These are phyloP conservation scores for Ciconia stormi DNA, from an alignment of 2,113 vertebrate genomes.

Conservation along the genomic window DNA sequence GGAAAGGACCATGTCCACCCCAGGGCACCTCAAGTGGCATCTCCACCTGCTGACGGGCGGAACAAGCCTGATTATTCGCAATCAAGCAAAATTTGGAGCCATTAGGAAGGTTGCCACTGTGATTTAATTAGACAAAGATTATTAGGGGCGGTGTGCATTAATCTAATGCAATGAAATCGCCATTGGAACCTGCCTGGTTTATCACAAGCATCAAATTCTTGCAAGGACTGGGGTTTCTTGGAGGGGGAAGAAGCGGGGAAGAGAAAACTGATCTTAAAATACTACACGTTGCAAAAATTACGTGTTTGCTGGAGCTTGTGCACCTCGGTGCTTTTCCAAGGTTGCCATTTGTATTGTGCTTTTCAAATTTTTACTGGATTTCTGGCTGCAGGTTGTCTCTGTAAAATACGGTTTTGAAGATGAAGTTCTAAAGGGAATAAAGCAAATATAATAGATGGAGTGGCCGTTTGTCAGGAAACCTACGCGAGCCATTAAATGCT, in stretches of 20 bases:
- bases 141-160: conserved; percentile 26
- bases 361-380: background rate
- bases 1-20: background rate
- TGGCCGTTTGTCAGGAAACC: background rate
- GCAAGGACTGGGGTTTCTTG: background rate
- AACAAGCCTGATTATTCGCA: conserved; percentile 17
- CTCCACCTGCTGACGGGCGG: conserved; percentile 55
- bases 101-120: conserved; percentile 9
- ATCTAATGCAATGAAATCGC: conserved; percentile 45
- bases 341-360: background rate
- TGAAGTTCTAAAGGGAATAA: conserved; percentile 9
- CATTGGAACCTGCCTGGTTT: conserved; percentile 31
- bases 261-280: background rate
- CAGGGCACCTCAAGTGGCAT: conserved; percentile 1
- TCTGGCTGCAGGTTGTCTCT: background rate
- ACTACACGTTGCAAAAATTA: background rate
- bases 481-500: background rate
- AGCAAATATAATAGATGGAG: background rate
- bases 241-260: background rate
- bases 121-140: conserved; percentile 61
- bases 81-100: background rate
- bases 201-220: background rate
- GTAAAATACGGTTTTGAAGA: background rate
- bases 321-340: background rate
- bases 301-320: background rate